These are phyloP conservation scores for Peromyscus attwateri DNA, from an alignment of 2,797 vertebrate species.

Conservation along the genomic window DNA sequence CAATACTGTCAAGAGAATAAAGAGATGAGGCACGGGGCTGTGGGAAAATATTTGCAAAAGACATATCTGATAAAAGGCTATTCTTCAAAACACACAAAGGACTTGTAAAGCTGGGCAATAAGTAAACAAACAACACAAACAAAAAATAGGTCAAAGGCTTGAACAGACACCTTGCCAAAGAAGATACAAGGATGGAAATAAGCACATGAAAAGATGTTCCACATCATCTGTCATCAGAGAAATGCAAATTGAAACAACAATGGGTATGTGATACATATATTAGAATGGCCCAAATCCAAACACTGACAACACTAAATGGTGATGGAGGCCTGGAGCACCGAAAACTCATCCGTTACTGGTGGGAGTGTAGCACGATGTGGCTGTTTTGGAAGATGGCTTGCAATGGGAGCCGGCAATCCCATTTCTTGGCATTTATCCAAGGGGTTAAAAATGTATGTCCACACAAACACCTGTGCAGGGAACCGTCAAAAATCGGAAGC, in stretches of 20 bases:
- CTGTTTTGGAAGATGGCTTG: neutral
- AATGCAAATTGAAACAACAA: neutral
- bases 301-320: neutral
- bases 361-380: too few species aligned
- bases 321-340: too few species aligned
- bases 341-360: neutral
- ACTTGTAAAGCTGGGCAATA: neutral
- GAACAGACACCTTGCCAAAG: neutral
- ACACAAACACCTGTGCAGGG: neutral
- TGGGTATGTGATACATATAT: neutral
- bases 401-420: neutral
- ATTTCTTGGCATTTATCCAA: neutral
- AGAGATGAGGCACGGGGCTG: neutral
- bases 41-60: constrained; percentile 45
- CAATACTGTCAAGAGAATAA: constrained; percentile 43
- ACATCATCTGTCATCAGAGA: neutral
- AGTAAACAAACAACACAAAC: neutral
- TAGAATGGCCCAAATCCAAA: neutral
- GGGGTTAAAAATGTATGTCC: neutral
- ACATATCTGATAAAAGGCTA: constrained; percentile 24
- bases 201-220: neutral
- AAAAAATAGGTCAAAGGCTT: neutral
- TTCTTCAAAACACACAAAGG: neutral
- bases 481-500: neutral
- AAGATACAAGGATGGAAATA: neutral